Conservation (phyloP, 1,140 invertebrate species). For the Frieseomelitta varia region DNA sequence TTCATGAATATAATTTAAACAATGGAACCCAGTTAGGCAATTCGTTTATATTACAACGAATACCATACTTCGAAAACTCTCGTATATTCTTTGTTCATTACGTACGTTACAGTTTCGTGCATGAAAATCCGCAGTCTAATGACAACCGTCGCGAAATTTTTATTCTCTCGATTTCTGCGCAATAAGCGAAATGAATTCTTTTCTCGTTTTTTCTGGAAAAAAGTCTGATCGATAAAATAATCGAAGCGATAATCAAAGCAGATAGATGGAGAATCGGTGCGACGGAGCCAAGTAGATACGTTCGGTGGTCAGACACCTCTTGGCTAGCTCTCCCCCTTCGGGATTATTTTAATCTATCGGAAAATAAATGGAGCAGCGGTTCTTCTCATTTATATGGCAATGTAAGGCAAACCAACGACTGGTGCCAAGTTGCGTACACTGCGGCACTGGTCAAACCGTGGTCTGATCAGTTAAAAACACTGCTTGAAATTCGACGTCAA, state of each 20-base stretch:
- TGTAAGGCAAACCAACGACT: not conserved
- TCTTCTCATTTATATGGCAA: slow-evolving; percentile 31
- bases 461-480: not conserved
- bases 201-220: not conserved
- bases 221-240: not conserved
- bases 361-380: slow-evolving; percentile 7
- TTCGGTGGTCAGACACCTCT: slow-evolving; percentile 14
- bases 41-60: too few relatives aligned
- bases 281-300: not conserved
- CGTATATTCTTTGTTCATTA: too few relatives aligned
- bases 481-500: not conserved
- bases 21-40: too few relatives aligned
- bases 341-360: slow-evolving; percentile 46
- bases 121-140: too few relatives aligned
- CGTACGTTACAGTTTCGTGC: too few relatives aligned
- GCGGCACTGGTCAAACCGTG: not conserved
- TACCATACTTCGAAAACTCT: too few relatives aligned
- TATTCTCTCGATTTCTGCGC: too few relatives aligned
- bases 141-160: too few relatives aligned
- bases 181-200: too few relatives aligned
- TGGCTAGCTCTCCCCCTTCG: not conserved
- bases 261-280: not conserved
- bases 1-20: too few relatives aligned
- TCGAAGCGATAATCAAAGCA: not conserved
- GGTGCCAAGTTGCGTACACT: not conserved